A percentile compares a stretch with the other conserved stretches of the same genome.
Conservation (phyloP, 1,140 invertebrate genomes). For the Drosophila equinoxialis region DNA sequence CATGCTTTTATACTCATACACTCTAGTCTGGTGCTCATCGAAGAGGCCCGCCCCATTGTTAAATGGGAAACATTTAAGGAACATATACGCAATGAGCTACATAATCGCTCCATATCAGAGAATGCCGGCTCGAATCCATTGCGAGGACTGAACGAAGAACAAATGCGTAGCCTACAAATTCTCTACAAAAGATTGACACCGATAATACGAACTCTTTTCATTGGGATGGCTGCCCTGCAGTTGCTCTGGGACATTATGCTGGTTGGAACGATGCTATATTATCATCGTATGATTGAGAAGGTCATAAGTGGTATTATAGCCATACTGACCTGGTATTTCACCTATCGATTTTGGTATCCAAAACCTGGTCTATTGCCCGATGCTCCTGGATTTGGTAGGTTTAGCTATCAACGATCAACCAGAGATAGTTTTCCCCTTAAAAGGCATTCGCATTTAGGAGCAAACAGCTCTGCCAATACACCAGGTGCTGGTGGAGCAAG, state of each 20-base stretch:
- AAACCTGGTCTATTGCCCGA: slow-evolving; percentile 86
- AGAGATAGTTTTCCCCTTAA: slow-evolving; percentile 55
- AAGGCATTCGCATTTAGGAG: slow-evolving; percentile 63
- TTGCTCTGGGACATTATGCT: slow-evolving; percentile 97
- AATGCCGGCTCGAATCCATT: slow-evolving; percentile 87
- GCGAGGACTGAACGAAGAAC: slow-evolving; percentile 86
- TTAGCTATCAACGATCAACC: slow-evolving; percentile 87
- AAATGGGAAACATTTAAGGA: slow-evolving; percentile 96
- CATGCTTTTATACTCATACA: slow-evolving; percentile 98
- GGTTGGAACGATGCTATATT: slow-evolving; percentile 95
- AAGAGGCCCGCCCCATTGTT: slow-evolving; percentile 93
- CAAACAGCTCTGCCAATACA: slow-evolving; percentile 14
- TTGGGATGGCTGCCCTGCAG: slow-evolving; percentile 90
- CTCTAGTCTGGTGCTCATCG: slow-evolving; percentile 94
- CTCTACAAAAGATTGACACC: slow-evolving; percentile 91
- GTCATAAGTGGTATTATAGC: slow-evolving; percentile 93
- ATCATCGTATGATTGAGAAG: slow-evolving; percentile 97
- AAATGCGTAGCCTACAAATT: slow-evolving; percentile 88
- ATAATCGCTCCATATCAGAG: slow-evolving; percentile 87
- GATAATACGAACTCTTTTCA: slow-evolving; percentile 91
- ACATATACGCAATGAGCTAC: slow-evolving; percentile 90
- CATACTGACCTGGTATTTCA: slow-evolving; percentile 95
- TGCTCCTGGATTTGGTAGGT: slow-evolving; percentile 90
- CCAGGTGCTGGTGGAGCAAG: slow-evolving; percentile 24
- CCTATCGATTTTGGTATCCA: slow-evolving; percentile 93